Percentiles rank a stretch among this genome's conserved stretches.
Conservation (phyloP, 1,140 invertebrate genomes). For the Caerostris extrusa region DNA sequence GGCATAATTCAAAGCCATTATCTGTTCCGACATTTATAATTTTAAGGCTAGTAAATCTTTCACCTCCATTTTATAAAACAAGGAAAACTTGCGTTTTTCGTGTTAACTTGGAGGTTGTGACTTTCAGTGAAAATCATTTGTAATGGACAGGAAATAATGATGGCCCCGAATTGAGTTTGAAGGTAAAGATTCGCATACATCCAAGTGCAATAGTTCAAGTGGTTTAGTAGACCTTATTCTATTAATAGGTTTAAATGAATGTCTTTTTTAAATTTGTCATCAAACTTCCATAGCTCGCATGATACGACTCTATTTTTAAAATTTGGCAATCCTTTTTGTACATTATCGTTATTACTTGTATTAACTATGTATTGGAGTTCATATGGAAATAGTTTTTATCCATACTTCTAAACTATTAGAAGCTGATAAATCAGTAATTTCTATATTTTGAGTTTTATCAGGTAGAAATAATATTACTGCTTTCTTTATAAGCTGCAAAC, state of each 20-base stretch:
- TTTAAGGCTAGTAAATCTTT: not conserved
- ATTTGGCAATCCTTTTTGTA: not conserved
- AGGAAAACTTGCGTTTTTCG: not conserved
- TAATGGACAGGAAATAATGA: not conserved
- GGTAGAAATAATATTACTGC: not conserved
- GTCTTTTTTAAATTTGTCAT: not conserved
- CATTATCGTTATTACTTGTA: not conserved
- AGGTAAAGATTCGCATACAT: not conserved
- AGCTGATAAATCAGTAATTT: not conserved
- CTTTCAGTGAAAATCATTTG: no score
- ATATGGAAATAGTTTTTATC: no score
- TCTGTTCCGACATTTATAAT: not conserved
- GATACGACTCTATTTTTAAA: not conserved
- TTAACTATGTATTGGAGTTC: no score
- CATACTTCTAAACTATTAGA: no score
- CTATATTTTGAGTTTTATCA: not conserved
- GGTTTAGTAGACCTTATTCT: no score
- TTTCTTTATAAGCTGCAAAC: not conserved
- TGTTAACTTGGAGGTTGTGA: not conserved
- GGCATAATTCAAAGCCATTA: not conserved
- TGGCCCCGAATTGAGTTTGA: not conserved
- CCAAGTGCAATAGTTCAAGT: not conserved
- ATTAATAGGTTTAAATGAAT: not conserved
- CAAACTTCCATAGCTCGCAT: not conserved
- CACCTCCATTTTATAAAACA: not conserved